These are phyloP conservation scores for Phalera bucephala DNA, from an alignment of 2,888 invertebrate species.

Conservation along the genomic window DNA sequence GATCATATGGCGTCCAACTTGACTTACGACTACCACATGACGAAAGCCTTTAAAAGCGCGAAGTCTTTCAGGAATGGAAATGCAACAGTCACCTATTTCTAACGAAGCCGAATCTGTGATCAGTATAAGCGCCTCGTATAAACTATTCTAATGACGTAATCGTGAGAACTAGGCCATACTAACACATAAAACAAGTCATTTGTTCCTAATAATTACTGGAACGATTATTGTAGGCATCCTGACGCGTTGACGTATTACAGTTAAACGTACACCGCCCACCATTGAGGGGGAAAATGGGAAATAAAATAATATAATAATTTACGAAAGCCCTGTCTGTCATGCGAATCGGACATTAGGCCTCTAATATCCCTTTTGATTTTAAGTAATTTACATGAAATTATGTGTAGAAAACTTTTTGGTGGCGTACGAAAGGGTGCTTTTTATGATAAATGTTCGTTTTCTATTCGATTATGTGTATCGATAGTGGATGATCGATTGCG, in stretches of 20 bases:
- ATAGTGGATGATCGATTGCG: constrained; percentile 64
- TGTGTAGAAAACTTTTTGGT: constrained; percentile 55
- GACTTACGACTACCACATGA: no score
- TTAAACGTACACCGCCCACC: constrained; percentile 70
- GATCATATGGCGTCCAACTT: no score
- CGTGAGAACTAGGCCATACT: constrained; percentile 57
- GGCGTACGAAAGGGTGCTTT: constrained; percentile 44
- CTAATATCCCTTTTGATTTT: constrained; percentile 80
- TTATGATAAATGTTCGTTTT: constrained; percentile 67
- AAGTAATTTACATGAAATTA: constrained; percentile 79
- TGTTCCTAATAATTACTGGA: constrained; percentile 67
- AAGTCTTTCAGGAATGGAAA: no score
- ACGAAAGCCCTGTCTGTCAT: constrained; percentile 64
- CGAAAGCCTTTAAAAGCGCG: no score
- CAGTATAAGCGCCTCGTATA: no score
- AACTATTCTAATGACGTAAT: constrained; percentile 13
- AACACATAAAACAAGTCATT: constrained; percentile 58
- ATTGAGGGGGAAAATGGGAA: constrained; percentile 49
- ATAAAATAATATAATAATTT: constrained; percentile 72
- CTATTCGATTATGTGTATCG: constrained; percentile 70
- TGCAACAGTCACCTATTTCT: no score
- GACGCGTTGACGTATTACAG: constrained; percentile 61
- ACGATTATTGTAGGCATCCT: constrained; percentile 61
- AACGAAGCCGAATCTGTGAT: no score
- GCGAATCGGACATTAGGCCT: constrained; percentile 75